Evolutionary conservation across 1,140 invertebrate species (phyloP).

Genomic region (Drosophila cardini): DNA sequence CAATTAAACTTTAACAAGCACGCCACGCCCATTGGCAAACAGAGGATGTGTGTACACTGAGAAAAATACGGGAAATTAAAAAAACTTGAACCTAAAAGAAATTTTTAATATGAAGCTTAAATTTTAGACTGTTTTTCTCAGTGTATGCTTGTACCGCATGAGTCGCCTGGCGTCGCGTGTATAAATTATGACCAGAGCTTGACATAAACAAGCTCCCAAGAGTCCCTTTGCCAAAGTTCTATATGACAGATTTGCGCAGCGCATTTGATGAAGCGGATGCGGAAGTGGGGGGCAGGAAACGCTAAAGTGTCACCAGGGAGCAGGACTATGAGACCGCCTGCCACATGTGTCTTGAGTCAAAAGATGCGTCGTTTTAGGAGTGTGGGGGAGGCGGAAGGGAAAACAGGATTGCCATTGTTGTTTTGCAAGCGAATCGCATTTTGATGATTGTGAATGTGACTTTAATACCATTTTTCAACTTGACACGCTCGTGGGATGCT

Average conservation of each 20-base stretch:
- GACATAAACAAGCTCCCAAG: slow-evolving; percentile 84
- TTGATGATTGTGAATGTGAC: slow-evolving; percentile 84
- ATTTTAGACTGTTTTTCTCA: no score
- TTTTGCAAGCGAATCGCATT: slow-evolving; percentile 80
- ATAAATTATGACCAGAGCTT: slow-evolving; percentile 83
- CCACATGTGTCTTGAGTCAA: slow-evolving; percentile 67
- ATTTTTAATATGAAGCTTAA: no score
- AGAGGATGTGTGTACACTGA: slow-evolving; percentile 9
- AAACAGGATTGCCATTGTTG: slow-evolving; percentile 53
- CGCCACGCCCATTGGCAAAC: slow-evolving; percentile 45
- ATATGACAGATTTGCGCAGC: slow-evolving; percentile 82
- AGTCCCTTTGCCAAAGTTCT: slow-evolving; percentile 77
- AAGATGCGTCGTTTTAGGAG: neutral
- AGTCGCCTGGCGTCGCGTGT: slow-evolving; percentile 60
- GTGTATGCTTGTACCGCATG: slow-evolving; percentile 23
- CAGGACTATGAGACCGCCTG: slow-evolving; percentile 32
- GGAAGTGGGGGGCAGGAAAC: slow-evolving; percentile 34
- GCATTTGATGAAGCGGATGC: slow-evolving; percentile 71
- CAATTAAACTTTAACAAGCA: slow-evolving; percentile 77
- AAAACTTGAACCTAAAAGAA: no score
- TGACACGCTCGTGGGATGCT: slow-evolving; percentile 52
- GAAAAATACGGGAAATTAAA: no score
- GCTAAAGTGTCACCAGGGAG: slow-evolving; percentile 79
- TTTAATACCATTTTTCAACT: slow-evolving; percentile 84
- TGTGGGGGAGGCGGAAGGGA: slow-evolving; percentile 10